phyloP scores from a whole-genome alignment of 92 coral and sea anemone genomes.

The Palythoa heliodiscus region DNA sequence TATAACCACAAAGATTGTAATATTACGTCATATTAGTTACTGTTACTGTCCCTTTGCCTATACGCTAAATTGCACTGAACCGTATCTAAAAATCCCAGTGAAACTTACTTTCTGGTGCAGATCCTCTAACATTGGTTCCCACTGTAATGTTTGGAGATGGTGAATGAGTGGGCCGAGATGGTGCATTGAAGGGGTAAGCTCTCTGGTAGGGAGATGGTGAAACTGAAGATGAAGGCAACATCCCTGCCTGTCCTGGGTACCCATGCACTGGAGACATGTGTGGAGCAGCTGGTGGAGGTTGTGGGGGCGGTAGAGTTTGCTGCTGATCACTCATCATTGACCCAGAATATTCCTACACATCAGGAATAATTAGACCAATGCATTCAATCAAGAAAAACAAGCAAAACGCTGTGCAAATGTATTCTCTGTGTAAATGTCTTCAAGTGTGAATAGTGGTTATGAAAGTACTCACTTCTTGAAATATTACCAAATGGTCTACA shows the following conservation, averaged over 20 bases:
- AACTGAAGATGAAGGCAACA: slow-evolving; percentile 16
- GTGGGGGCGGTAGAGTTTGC: slow-evolving; percentile 54
- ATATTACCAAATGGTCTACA: too few species aligned
- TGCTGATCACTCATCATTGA: slow-evolving; percentile 50
- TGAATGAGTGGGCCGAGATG: slow-evolving; percentile 72
- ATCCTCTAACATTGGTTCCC: slow-evolving; percentile 75
- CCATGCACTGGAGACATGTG: slow-evolving; percentile 63
- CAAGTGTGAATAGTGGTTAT: too few species aligned
- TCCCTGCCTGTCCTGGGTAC: slow-evolving; percentile 50
- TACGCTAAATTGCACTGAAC: too few species aligned
- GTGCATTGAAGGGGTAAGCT: slow-evolving; percentile 20
- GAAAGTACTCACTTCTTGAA: too few species aligned
- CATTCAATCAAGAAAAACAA: too few species aligned
- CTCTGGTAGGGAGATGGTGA: slow-evolving; percentile 20
- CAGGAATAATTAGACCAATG: background rate
- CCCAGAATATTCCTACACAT: slow-evolving; percentile 62
- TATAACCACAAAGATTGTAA: too few species aligned
- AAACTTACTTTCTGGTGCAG: slow-evolving; percentile 70
- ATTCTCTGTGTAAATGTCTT: too few species aligned
- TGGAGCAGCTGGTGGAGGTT: slow-evolving; percentile 53
- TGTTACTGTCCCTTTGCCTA: too few species aligned
- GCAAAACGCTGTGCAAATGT: too few species aligned
- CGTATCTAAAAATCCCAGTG: background rate
- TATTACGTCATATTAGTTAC: too few species aligned
- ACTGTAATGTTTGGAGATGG: slow-evolving; percentile 89